Evolutionary conservation across 2,888 invertebrate species (phyloP).

Genomic region (Nymphalis polychloros): DNA sequence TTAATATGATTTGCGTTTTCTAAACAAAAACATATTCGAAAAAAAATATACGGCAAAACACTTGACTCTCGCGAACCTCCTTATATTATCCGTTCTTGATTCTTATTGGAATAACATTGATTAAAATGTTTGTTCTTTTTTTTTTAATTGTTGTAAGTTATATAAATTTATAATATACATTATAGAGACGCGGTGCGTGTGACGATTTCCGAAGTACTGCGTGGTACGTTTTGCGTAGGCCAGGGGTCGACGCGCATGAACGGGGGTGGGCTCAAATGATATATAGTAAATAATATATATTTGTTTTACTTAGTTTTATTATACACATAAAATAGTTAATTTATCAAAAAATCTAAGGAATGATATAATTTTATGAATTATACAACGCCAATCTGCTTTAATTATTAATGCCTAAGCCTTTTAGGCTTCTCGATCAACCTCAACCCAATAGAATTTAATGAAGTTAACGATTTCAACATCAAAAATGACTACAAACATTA

Average conservation of each 20-base stretch:
- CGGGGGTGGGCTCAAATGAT: constrained; percentile 63
- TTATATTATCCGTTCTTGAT: constrained; percentile 6
- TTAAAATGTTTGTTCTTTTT: constrained; percentile 47
- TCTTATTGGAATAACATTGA: constrained; percentile 31
- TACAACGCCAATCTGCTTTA: not conserved
- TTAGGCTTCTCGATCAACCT: no score
- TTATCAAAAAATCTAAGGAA: not conserved
- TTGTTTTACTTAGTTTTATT: not conserved
- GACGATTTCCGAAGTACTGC: constrained; percentile 73
- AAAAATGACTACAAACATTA: no score
- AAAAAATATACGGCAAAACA: constrained; percentile 5
- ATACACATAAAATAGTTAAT: not conserved
- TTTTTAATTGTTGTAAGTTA: constrained; percentile 45
- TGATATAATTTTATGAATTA: not conserved
- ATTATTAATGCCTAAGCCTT: not conserved
- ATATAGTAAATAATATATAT: constrained; percentile 56
- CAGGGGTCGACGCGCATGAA: constrained; percentile 66
- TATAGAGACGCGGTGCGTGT: constrained; percentile 59
- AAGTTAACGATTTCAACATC: not conserved
- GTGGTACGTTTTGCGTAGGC: constrained; percentile 61
- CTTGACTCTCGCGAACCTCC: constrained; percentile 6
- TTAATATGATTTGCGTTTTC: constrained; percentile 53
- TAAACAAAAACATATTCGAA: constrained; percentile 11
- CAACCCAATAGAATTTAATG: no score
- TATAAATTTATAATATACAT: constrained; percentile 53